Evolutionary conservation across 1,140 invertebrate genomes (phyloP).

Genomic region (Conopomorpha cramerella): DNA sequence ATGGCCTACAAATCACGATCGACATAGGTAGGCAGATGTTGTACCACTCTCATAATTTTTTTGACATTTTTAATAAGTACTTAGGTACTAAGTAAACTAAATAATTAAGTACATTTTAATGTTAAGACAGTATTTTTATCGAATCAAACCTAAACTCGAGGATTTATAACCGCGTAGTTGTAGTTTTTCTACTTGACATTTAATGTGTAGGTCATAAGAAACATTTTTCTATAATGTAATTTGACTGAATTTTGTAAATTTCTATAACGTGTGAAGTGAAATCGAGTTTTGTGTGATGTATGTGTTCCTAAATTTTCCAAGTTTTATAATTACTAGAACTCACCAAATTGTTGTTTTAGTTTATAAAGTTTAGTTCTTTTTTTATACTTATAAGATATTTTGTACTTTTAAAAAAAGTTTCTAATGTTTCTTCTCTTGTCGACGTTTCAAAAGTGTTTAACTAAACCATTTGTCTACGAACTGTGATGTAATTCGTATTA

Average conservation of each 20-base stretch:
- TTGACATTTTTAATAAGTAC: too few relatives aligned
- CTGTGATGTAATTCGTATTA: slow-evolving; percentile 61
- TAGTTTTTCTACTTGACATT: slow-evolving; percentile 52
- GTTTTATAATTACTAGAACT: slow-evolving; percentile 27
- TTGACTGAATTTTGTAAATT: slow-evolving; percentile 46
- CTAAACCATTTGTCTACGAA: slow-evolving; percentile 54
- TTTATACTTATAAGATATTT: too few relatives aligned
- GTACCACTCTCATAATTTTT: too few relatives aligned
- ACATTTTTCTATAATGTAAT: too few relatives aligned
- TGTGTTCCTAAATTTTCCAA: slow-evolving; percentile 50
- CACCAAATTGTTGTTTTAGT: slow-evolving; percentile 50
- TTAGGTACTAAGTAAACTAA: too few relatives aligned
- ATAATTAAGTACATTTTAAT: slow-evolving; percentile 36
- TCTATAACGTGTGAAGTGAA: slow-evolving; percentile 19
- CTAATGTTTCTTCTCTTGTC: slow-evolving; percentile 30
- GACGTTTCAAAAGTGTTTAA: slow-evolving; percentile 33
- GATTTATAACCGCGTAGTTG: slow-evolving; percentile 27
- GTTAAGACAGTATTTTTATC: slow-evolving; percentile 39
- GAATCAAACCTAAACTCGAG: slow-evolving; percentile 19
- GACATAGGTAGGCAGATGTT: too few relatives aligned
- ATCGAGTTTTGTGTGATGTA: slow-evolving; percentile 7
- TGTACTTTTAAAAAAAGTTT: slow-evolving; percentile 16
- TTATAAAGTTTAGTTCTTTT: slow-evolving; percentile 24
- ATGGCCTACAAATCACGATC: too few relatives aligned
- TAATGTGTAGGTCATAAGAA: too few relatives aligned